phyloP scores from a whole-genome alignment of 2,888 invertebrate genomes.

The Stramonita haemastoma region DNA sequence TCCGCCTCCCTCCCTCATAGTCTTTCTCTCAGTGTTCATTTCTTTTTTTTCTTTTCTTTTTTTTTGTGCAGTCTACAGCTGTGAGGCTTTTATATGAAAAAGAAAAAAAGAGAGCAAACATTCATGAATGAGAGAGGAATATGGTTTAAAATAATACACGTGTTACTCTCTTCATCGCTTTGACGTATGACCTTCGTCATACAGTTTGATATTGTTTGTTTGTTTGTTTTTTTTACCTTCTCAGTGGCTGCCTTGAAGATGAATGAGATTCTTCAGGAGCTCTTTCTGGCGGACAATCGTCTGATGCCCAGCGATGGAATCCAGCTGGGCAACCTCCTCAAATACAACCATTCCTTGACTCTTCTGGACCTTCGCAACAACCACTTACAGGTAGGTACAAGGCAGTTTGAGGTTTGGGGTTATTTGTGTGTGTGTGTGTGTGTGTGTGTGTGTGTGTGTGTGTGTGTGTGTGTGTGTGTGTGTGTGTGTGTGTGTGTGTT shows the following conservation, averaged over 20 bases:
- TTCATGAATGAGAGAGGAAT: too few species aligned
- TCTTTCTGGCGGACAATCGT: conserved; percentile 90
- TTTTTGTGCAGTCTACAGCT: background rate
- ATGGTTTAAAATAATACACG: background rate
- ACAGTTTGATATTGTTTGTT: background rate
- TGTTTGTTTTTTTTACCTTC: background rate
- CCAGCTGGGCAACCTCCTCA: conserved; percentile 86
- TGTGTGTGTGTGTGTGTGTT: too few species aligned
- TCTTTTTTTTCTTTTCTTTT: too few species aligned
- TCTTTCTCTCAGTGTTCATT: too few species aligned
- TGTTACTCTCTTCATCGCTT: background rate
- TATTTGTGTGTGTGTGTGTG: background rate
- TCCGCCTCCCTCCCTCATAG: too few species aligned
- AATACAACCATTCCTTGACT: conserved; percentile 86
- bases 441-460: background rate
- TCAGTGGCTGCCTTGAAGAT: conserved; percentile 88
- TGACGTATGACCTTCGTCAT: too few species aligned
- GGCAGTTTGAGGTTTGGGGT: background rate
- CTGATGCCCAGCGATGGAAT: conserved; percentile 86
- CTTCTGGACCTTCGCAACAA: conserved; percentile 87
- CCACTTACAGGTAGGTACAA: conserved; percentile 76
- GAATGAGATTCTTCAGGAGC: conserved; percentile 86
- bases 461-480: background rate
- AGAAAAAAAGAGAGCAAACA: too few species aligned
- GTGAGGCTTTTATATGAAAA: background rate